Evolutionary conservation across 2,888 invertebrate species (phyloP), one percentile per base, ranked within the genome.

Genomic region (Strigamia transsilvanica): DNA sequence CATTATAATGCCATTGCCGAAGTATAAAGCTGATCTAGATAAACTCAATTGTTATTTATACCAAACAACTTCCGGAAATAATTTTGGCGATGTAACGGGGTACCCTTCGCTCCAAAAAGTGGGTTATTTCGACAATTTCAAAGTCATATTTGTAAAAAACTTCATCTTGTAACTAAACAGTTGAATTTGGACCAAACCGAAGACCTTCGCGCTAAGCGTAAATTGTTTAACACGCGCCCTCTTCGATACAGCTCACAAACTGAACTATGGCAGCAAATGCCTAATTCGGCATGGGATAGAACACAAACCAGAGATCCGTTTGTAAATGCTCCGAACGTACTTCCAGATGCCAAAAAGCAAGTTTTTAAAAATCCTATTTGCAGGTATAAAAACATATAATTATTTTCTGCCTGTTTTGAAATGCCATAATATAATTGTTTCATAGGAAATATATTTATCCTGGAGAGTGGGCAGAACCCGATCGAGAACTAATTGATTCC

Each of bases 11-110:
- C 18, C 61, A 61, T 61, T 61, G 21, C 61, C 61, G 9, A 21
- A 61, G 23, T 61, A 61, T 23, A 61, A 61, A 18, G 18, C 61
- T 12, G 61, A 61, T 21, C 23, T 61, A 61, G 61, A 61, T 23
- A 61, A 21, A 61, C 13, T 61, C 10, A 61, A 61, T 10, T 61
- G n/a, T 18, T 61, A 61, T 21, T 61, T 61, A 61, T 61, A 61
- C 18, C 61, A 61, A 61, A 61, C 21, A 12, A 61, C 61, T n/a
- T 23, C 21, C n/a, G 12, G 15, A 46, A 46, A 46, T n/a, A 2
- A 46, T 12, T 46, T 12, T 13, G 15, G 2, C 1, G 46, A 46
- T 46, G 5, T 12, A 15, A 13, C 12, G n/a, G 15, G 46, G 15
- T 12, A 15, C 12, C 4, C 46, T 15, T 15, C 13, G 5, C 13